Evolutionary conservation across 2,888 invertebrate genomes (phyloP).

Genomic region (Priocnemis perturbator): DNA sequence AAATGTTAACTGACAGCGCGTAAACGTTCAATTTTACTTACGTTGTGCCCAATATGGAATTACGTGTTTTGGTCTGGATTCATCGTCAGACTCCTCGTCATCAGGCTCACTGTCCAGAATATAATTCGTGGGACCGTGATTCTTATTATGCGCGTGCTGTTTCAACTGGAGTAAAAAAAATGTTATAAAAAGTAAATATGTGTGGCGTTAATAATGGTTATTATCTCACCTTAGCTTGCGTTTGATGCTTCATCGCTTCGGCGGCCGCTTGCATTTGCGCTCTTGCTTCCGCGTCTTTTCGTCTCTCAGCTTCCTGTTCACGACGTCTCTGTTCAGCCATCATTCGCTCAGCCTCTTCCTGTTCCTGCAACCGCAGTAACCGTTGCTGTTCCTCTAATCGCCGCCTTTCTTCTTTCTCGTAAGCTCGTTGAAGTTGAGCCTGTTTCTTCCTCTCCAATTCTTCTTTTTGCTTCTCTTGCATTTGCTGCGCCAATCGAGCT

Average conservation of each 20-base stretch:
- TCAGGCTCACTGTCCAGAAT: slow-evolving; percentile 71
- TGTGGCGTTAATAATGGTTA: neutral
- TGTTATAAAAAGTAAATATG: slow-evolving; percentile 3
- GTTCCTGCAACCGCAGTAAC: slow-evolving; percentile 64
- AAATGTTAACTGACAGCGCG: slow-evolving; percentile 1
- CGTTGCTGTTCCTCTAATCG: slow-evolving; percentile 65
- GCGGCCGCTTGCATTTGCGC: slow-evolving; percentile 68
- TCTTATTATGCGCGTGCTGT: slow-evolving; percentile 43
- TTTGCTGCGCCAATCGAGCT: slow-evolving; percentile 60
- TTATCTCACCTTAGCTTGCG: slow-evolving; percentile 34
- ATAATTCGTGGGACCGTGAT: slow-evolving; percentile 58
- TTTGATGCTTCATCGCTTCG: slow-evolving; percentile 58
- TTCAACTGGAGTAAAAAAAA: neutral
- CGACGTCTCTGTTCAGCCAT: slow-evolving; percentile 70
- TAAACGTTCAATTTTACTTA: slow-evolving; percentile 36
- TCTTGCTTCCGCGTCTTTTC: slow-evolving; percentile 62
- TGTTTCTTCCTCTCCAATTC: slow-evolving; percentile 75
- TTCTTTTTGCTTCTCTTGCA: slow-evolving; percentile 76
- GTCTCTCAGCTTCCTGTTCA: slow-evolving; percentile 72
- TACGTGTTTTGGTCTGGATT: slow-evolving; percentile 66
- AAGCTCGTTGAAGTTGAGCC: slow-evolving; percentile 63
- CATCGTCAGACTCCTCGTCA: slow-evolving; percentile 70
- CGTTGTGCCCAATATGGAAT: slow-evolving; percentile 70
- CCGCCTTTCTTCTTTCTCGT: slow-evolving; percentile 71
- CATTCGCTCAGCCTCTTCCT: slow-evolving; percentile 68